phyloP scores from a whole-genome alignment of 2,113 vertebrate genomes.

The Turnix velox region DNA sequence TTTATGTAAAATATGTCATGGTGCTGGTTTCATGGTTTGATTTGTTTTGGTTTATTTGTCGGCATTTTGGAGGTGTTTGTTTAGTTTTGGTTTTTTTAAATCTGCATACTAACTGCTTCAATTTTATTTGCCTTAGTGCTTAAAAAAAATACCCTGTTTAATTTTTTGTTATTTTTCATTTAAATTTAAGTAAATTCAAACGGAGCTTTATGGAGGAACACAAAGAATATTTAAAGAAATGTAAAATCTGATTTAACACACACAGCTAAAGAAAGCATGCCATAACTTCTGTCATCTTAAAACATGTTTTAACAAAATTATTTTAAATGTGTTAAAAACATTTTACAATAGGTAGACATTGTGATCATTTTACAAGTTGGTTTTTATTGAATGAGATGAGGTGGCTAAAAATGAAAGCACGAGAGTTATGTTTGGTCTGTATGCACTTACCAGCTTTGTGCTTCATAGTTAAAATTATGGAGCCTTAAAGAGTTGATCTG shows the following conservation, averaged over 20 bases:
- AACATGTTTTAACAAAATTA: background rate
- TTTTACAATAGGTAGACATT: background rate
- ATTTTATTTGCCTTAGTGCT: background rate
- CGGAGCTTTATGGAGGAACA: background rate
- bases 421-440: background rate
- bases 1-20: background rate
- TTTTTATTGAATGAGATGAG: background rate
- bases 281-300: too few species aligned
- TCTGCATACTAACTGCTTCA: background rate
- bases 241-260: background rate
- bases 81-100: background rate
- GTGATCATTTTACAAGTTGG: background rate
- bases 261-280: background rate
- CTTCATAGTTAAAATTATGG: background rate
- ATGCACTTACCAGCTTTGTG: background rate
- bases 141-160: background rate
- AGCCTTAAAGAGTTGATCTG: background rate
- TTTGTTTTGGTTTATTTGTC: too few species aligned
- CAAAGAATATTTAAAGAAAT: background rate
- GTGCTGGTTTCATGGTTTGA: background rate
- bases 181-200: background rate
- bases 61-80: background rate
- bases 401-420: background rate
- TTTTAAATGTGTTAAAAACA: background rate
- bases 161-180: accelerated